Evolutionary conservation across 2,797 vertebrate species (phyloP), one percentile per base, ranked within the genome.

Genomic region (Champsocephalus esox): DNA sequence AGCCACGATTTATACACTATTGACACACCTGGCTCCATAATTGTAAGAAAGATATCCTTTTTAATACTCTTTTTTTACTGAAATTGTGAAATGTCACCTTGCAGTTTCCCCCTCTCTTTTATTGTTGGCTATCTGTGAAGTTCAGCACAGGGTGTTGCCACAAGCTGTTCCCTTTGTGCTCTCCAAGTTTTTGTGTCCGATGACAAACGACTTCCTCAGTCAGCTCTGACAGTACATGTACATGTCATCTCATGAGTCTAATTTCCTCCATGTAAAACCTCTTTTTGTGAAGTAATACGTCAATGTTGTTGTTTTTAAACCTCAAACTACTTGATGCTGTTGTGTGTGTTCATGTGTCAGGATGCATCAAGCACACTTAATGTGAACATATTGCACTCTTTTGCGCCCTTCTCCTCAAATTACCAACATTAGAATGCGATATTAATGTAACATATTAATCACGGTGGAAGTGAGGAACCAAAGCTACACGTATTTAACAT

Each of bases 21-120:
- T 92, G 85, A 92, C 90, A 90, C 82, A 89, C 89, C 83, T 70
- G 75, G 70, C 70, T 81, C 87, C 70, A 68, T 90, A 90, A 91
- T 92, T 90, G 90, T 87, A 70, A 85, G 83, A 92, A 89, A 82
- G 80, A 87, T 83, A 70, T 71, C 62, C 74, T 77, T 91, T 88
- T 21, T 64, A 61, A 61, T 91, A 64, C 71, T 86, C 54, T 63
- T 51, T 81, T 90, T 94, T 94, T 86, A 94, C 90, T 88, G 93
- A 93, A 93, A 94, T 92, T 88, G 94, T 94, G 92, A 95, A 95
- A 94, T 93, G 91, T 93, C 92, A 95, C 93, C 93, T 95, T 95
- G 90, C 82, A 86, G 85, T 83, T 80, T 79, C 75, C 81, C 86
- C 80, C 81, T 57, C 81, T 80, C 81, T 89, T 91, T 91, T 92